These are phyloP conservation scores for Rhorus exstirpatorius DNA, from an alignment of 2,888 invertebrate species.

Conservation along the genomic window DNA sequence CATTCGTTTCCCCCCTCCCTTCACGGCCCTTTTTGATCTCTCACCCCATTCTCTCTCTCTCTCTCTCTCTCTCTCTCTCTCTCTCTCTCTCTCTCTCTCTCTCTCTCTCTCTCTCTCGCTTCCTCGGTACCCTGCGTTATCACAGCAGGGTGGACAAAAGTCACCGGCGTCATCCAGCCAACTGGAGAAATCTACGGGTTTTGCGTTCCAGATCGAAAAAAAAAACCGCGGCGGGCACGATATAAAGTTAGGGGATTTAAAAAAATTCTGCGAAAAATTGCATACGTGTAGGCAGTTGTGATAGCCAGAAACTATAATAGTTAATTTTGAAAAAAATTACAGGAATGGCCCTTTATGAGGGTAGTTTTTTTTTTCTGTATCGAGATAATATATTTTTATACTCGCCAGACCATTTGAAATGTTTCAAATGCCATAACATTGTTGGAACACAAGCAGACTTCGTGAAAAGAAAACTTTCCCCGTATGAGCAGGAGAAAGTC, in stretches of 20 bases:
- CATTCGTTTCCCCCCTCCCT: constrained; percentile 32
- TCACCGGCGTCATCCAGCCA: constrained; percentile 2
- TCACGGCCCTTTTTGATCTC: background rate
- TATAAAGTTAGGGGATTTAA: constrained; percentile 11
- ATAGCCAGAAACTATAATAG: no score
- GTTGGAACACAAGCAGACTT: background rate
- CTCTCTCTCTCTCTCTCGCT: background rate
- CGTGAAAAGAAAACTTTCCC: background rate
- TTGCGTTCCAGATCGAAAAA: constrained; percentile 8
- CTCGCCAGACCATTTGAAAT: background rate
- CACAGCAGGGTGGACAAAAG: constrained; percentile 31
- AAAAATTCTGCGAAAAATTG: background rate
- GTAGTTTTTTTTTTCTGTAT: no score
- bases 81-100: background rate
- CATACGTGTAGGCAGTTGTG: background rate
- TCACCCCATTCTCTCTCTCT: background rate
- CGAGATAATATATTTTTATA: no score
- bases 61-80: background rate
- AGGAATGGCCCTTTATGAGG: no score
- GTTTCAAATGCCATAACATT: background rate
- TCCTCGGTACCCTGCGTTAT: constrained; percentile 25
- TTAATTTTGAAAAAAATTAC: no score
- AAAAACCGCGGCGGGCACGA: background rate
- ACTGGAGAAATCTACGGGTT: background rate
- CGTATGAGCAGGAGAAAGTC: background rate